A percentile compares a stretch with the other conserved stretches of the same genome.
These are phyloP conservation scores for Micromys minutus DNA, from an alignment of 2,113 vertebrate genomes.

Conservation along the genomic window DNA sequence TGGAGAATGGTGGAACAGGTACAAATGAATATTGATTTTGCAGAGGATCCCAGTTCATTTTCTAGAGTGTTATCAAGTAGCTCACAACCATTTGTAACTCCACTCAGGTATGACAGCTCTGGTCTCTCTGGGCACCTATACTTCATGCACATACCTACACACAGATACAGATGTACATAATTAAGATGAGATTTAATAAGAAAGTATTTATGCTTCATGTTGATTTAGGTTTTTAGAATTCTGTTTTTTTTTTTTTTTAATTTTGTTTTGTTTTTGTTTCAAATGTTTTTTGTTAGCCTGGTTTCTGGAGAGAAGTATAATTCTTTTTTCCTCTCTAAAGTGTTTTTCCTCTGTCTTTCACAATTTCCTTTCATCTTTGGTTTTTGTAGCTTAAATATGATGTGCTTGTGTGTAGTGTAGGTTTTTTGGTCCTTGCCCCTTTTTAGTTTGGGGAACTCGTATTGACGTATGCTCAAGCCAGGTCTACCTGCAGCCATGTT, in stretches of 20 bases:
- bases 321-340: neutral
- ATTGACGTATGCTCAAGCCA: neutral
- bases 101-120: neutral
- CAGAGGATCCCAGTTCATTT: neutral
- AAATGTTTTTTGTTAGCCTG: neutral
- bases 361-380: neutral
- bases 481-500: neutral
- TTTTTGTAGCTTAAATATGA: neutral
- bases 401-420: neutral
- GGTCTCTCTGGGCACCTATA: neutral
- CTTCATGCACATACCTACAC: neutral
- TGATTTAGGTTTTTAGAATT: neutral
- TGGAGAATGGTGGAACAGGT: neutral
- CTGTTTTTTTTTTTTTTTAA: neutral
- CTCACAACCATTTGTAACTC: neutral
- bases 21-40: neutral
- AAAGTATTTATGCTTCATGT: neutral
- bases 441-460: constrained; percentile 38
- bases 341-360: neutral
- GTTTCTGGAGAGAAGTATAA: neutral
- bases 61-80: neutral
- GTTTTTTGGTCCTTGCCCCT: neutral
- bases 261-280: neutral
- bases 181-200: neutral
- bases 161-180: neutral